These are phyloP conservation scores for Clamator glandarius DNA, from an alignment of 2,797 vertebrate genomes.

Conservation along the genomic window DNA sequence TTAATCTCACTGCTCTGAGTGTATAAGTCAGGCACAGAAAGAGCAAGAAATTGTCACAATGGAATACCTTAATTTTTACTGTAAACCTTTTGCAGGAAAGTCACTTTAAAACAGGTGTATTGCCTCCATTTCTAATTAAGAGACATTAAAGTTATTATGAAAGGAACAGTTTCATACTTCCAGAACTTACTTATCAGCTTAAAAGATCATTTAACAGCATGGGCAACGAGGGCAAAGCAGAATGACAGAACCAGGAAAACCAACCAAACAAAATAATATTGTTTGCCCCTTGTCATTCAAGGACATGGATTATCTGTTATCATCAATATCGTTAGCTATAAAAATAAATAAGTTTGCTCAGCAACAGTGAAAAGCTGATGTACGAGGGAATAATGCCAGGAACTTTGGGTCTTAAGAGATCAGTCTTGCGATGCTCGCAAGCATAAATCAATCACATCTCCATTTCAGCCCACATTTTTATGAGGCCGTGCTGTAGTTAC, in stretches of 20 bases:
- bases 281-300: background rate
- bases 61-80: constrained; percentile 28
- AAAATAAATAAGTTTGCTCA: background rate
- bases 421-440: background rate
- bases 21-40: background rate
- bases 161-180: background rate
- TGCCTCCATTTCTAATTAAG: background rate
- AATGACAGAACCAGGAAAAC: background rate
- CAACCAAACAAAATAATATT: background rate
- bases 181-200: background rate
- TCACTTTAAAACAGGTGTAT: background rate
- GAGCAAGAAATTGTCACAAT: background rate
- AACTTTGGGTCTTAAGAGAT: background rate
- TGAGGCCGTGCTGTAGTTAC: background rate
- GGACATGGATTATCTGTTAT: background rate
- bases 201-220: fast-evolving
- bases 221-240: background rate
- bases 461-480: background rate
- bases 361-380: background rate
- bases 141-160: background rate
- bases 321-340: background rate
- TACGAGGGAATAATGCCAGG: fast-evolving
- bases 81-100: background rate
- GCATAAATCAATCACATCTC: background rate
- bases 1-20: background rate